phyloP scores from a whole-genome alignment of 2,797 vertebrate species.

The Bradypodion pumilum region DNA sequence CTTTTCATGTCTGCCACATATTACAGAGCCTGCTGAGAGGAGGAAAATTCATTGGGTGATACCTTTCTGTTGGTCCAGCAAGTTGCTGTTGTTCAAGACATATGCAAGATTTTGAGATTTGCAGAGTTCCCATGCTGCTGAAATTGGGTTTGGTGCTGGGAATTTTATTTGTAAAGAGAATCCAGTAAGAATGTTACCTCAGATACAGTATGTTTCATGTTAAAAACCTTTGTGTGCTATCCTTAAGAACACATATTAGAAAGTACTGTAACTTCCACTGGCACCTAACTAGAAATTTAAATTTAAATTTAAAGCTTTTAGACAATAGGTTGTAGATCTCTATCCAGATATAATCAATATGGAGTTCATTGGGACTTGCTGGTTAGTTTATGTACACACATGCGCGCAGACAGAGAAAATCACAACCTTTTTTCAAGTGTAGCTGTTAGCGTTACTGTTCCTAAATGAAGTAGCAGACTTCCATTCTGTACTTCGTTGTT shows the following conservation, averaged over 20 bases:
- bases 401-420: background rate
- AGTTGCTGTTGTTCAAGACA: background rate
- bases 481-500: conserved; percentile 27
- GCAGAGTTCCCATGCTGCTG: conserved; percentile 1
- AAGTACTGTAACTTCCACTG: background rate
- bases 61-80: conserved; percentile 14
- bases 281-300: background rate
- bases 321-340: too few species aligned
- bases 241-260: background rate
- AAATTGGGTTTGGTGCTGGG: conserved; percentile 9
- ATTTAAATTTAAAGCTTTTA: too few species aligned
- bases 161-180: background rate
- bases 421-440: background rate
- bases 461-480: conserved; percentile 10
- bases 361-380: background rate
- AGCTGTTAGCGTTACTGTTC: conserved; percentile 17
- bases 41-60: conserved; percentile 34
- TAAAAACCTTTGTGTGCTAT: background rate
- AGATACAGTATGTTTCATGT: background rate
- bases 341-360: background rate
- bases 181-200: background rate
- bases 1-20: conserved; percentile 26
- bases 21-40: conserved; percentile 26
- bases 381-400: too few species aligned
- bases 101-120: conserved; percentile 6